phyloP scores from a whole-genome alignment of 2,888 invertebrate genomes.

The Dasypolia templi region DNA sequence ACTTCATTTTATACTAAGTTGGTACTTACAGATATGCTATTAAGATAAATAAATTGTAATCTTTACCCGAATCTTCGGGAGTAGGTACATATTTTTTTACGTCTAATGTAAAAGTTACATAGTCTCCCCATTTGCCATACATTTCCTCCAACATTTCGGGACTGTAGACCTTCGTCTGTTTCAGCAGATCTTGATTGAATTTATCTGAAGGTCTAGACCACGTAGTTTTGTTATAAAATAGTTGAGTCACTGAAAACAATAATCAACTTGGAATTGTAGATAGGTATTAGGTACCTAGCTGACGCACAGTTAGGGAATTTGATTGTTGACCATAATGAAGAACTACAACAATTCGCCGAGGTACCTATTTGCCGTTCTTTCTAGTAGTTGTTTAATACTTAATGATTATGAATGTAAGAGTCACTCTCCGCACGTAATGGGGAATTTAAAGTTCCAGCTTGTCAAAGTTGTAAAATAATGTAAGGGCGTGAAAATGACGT shows the following conservation, averaged over 20 bases:
- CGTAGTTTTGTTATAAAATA: constrained; percentile 44
- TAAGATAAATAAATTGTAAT: neutral
- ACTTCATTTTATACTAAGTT: neutral
- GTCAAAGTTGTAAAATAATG: too few relatives aligned
- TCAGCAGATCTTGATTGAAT: constrained; percentile 43
- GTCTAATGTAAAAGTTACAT: constrained; percentile 52
- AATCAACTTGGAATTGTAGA: neutral
- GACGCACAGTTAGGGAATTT: neutral
- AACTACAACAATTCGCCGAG: neutral
- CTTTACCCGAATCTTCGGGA: constrained; percentile 72
- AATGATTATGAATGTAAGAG: neutral
- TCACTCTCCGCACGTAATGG: neutral
- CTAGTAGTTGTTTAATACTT: neutral
- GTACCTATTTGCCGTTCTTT: neutral
- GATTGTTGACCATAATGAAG: neutral
- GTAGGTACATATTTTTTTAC: constrained; percentile 63
- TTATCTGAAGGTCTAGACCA: constrained; percentile 44
- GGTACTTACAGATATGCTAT: neutral
- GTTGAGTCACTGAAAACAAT: constrained; percentile 44
- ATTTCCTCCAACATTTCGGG: constrained; percentile 35
- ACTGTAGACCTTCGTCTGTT: constrained; percentile 48
- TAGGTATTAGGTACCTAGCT: neutral
- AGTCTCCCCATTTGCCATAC: constrained; percentile 60
- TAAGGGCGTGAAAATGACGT: too few relatives aligned
- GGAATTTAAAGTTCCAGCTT: neutral